Percentiles rank a stretch among this genome's conserved stretches.
These are phyloP conservation scores for Callimorpha dominula DNA, from an alignment of 2,888 invertebrate genomes.

Conservation along the genomic window DNA sequence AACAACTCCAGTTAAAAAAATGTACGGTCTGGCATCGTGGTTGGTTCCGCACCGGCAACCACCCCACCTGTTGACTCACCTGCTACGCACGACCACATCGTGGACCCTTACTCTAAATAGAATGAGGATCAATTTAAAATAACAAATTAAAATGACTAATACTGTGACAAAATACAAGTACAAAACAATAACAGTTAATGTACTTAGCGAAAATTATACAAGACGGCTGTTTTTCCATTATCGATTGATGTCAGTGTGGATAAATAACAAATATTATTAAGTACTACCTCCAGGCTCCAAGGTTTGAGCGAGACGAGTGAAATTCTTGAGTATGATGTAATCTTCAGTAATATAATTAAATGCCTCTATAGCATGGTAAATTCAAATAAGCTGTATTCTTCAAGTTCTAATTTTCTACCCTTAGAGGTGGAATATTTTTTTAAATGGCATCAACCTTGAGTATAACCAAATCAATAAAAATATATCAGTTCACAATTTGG, in stretches of 20 bases:
- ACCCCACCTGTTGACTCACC: slow-evolving; percentile 86
- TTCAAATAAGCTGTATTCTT: too few species aligned
- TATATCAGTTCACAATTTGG: too few species aligned
- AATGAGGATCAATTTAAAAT: slow-evolving; percentile 20
- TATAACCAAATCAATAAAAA: too few species aligned
- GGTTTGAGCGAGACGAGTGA: too few species aligned
- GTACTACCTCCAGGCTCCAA: too few species aligned
- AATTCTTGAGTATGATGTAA: too few species aligned
- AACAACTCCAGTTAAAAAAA: slow-evolving; percentile 40
- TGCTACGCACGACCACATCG: slow-evolving; percentile 63
- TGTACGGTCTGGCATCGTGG: slow-evolving; percentile 51
- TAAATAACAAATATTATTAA: too few species aligned
- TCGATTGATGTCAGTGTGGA: background rate
- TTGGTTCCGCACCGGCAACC: slow-evolving; percentile 75
- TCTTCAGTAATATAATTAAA: too few species aligned
- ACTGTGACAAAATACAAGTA: background rate
- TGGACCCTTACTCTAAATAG: slow-evolving; percentile 47
- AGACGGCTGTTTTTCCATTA: background rate
- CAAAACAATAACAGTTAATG: background rate
- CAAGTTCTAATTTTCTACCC: too few species aligned
- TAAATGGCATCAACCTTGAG: too few species aligned
- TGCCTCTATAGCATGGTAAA: too few species aligned
- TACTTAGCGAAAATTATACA: background rate
- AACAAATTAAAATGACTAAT: background rate
- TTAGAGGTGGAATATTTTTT: too few species aligned